Base-by-base conservation (phyloP, 2,888 invertebrate genomes). In the Pyrocoelia pectoralis region DNA sequence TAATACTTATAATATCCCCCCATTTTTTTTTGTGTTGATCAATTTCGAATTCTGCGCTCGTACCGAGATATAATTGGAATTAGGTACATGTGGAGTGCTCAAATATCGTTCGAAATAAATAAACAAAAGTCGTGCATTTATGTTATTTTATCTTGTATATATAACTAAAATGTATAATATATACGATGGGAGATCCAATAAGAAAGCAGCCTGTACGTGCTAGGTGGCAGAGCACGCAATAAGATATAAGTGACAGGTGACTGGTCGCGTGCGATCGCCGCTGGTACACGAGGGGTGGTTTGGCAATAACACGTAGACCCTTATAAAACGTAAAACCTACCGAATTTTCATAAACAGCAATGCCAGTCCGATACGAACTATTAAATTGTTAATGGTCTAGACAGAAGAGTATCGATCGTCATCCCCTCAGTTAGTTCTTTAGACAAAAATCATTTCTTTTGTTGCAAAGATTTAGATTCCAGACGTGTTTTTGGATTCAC, bases 241-340 rank as follows among this genome's bases (percentile, higher is more conserved):
- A 75, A 75, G 75, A 75, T 75, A 75, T 75, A 75, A 74, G 74
- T 74, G 75, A 75, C 75, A 75, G 74, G 73, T 74, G 74, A 75
- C 72, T 74, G 71, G 73, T 75, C 73, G 75, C 75, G 74, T 75
- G 75, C 73, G 71, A 69, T 66, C 67, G 64, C 68, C 68, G 59
- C 49, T 68, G 54, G 65, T 65, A 51, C 50, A 50, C 56, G 56
- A 56, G 58, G 60, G 64, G 63, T 51, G 17, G 58, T 43, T 59
- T 50, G 14, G 24, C 54, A 51, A 56, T 56, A 61, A 61, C 61
- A 61, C 56, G 61, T 58, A 57, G 13, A 53, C 51, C 54, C 33
- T 33, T 15, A 17, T 40, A 43, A 33, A 49, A 52, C 29, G 18
- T 24, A 24, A 50, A 15, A 12, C 50, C 46, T 17, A 38, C 59